Percentiles rank a stretch among this genome's conserved stretches.
Evolutionary conservation across 2,888 invertebrate genomes (phyloP).

Genomic region (Barypeithes pellucidus): DNA sequence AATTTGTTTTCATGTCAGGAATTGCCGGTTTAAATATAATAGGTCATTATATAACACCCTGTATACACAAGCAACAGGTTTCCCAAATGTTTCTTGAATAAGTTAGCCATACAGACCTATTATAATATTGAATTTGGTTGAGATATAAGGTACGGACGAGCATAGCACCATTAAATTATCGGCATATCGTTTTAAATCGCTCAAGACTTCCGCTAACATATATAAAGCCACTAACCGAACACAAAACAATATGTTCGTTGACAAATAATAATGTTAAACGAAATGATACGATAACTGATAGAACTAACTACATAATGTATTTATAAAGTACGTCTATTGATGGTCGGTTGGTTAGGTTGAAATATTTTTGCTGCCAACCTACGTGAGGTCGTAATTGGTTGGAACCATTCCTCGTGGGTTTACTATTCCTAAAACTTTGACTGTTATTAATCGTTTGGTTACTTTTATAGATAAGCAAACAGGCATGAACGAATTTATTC

Average conservation of each 20-base stretch:
- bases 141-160: slow-evolving; percentile 26
- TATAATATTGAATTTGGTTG: slow-evolving; percentile 36
- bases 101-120: not conserved
- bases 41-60: too few relatives aligned
- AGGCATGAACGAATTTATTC: too few relatives aligned
- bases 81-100: too few relatives aligned
- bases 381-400: not conserved
- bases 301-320: not conserved
- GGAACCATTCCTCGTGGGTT: not conserved
- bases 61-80: too few relatives aligned
- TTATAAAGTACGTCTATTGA: not conserved
- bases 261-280: slow-evolving; percentile 13
- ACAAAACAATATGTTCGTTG: slow-evolving; percentile 14
- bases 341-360: not conserved
- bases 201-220: slow-evolving; percentile 23
- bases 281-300: not conserved
- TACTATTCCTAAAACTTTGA: not conserved
- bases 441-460: not conserved
- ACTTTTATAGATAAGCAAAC: too few relatives aligned
- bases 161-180: slow-evolving; percentile 33
- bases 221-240: slow-evolving; percentile 18
- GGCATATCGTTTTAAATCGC: slow-evolving; percentile 30
- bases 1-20: too few relatives aligned
- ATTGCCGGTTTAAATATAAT: too few relatives aligned
- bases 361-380: not conserved